phyloP scores from a whole-genome alignment of 2,888 invertebrate species.

The Luperina testacea region DNA sequence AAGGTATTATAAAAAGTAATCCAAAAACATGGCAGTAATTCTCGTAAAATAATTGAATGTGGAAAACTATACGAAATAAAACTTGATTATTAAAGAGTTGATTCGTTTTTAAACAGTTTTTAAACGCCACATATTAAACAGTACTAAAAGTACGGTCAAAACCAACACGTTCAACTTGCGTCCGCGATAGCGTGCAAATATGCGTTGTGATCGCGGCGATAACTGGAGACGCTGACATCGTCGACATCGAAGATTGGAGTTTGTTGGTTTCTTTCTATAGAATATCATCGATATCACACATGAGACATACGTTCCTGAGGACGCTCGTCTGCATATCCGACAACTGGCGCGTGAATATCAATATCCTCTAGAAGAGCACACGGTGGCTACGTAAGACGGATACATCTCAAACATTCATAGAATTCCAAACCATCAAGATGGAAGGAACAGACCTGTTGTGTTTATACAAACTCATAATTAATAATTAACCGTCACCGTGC shows the following conservation, averaged over 20 bases:
- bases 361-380: slow-evolving; percentile 77
- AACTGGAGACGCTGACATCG: not conserved
- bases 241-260: slow-evolving; percentile 16
- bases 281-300: slow-evolving; percentile 40
- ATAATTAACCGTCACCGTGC: not conserved
- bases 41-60: slow-evolving; percentile 2
- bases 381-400: slow-evolving; percentile 78
- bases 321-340: slow-evolving; percentile 74
- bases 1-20: slow-evolving; percentile 1
- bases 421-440: slow-evolving; percentile 66
- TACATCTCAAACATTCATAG: slow-evolving; percentile 80
- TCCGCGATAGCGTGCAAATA: not conserved
- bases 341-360: slow-evolving; percentile 74
- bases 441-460: slow-evolving; percentile 81
- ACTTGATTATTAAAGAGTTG: slow-evolving; percentile 5
- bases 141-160: not conserved
- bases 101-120: slow-evolving; percentile 1
- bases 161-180: not conserved
- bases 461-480: slow-evolving; percentile 82
- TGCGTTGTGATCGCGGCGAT: not conserved
- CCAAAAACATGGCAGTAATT: slow-evolving; percentile 7
- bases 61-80: slow-evolving; percentile 8
- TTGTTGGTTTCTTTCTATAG: slow-evolving; percentile 52
- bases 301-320: slow-evolving; percentile 64
- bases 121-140: not conserved